Base-by-base conservation (phyloP, 2,888 invertebrate species). In the Plusia festucae region DNA sequence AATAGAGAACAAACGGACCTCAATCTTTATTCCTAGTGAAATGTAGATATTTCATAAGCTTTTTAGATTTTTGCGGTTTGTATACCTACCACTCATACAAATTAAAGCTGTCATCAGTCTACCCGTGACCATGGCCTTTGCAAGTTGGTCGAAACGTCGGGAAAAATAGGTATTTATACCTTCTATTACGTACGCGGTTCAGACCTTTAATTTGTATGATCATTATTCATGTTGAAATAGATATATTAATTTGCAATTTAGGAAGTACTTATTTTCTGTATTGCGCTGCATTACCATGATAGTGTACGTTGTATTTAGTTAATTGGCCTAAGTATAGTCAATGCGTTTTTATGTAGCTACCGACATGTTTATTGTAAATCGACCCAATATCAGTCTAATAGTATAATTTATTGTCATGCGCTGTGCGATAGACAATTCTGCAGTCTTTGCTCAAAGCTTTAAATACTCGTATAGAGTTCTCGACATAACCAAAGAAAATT, bases 401-500 rank as follows among this genome's bases (percentile, higher is more conserved):
- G 0, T 30, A 30, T 30, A 30, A 30, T 4, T 27, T 8, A n/a
- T n/a, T n/a, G n/a, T n/a, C n/a, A n/a, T n/a, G 27, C 27, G 27
- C 0, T 27, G 27, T 2, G 24, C 24, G 6, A 24, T 24, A 6
- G 24, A 2, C 24, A 24, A 24, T 24, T 34, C 40, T 40, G 2
- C 15, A 15, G 40, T 15, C 15, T 15, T 5, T 3, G 7, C 40
- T 40, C n/a, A 15, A 40, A 40, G 40, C 40, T n/a, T 34, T 34
- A 34, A 1, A 0, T 34, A n/a, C n/a, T 18, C 20, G 13, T 11
- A 11, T 7, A 8, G 1, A 22, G 20, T 24, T 20, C 13, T 24
- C 11, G 49, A 20, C 0, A 46, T 30, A 55, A 58, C 68, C 73
- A 73, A 73, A 53, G 58, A 61, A 51, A 55, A 44, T 2, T 2